Conservation (phyloP, 2,113 vertebrate species). For the Falco punctatus region DNA sequence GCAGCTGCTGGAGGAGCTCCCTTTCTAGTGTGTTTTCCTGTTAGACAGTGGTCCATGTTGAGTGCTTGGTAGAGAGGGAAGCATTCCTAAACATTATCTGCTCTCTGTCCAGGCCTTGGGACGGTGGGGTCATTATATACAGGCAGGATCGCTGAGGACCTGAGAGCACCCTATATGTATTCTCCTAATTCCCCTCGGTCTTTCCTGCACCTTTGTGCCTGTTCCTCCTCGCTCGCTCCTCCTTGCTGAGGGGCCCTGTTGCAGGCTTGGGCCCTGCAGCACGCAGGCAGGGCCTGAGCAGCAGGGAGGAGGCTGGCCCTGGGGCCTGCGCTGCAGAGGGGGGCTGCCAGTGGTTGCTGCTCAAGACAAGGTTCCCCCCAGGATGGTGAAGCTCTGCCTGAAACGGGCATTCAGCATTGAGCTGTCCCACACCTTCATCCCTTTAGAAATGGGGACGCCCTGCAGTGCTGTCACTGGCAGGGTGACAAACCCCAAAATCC, state of each 20-base stretch:
- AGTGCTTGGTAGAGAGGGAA: neutral
- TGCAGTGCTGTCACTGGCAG: neutral
- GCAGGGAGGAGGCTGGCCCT: neutral
- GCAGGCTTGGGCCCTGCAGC: accelerated
- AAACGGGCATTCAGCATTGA: neutral
- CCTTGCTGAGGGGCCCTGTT: neutral
- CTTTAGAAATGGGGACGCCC: neutral
- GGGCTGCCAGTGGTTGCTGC: neutral
- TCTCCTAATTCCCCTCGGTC: neutral
- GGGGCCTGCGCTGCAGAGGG: neutral
- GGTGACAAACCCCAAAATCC: neutral
- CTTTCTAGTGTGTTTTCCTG: neutral
- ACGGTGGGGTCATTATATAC: neutral
- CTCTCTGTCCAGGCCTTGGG: neutral
- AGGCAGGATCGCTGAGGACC: neutral
- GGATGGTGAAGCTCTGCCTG: neutral
- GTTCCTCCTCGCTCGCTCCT: neutral
- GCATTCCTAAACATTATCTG: neutral
- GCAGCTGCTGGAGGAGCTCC: neutral
- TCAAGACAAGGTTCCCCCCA: neutral
- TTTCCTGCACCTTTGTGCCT: neutral
- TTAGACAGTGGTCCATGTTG: neutral
- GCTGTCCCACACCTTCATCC: neutral
- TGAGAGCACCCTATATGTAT: neutral
- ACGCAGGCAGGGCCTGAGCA: neutral